phyloP scores from a whole-genome alignment of 2,113 vertebrate species.

The Thermophis baileyi region DNA sequence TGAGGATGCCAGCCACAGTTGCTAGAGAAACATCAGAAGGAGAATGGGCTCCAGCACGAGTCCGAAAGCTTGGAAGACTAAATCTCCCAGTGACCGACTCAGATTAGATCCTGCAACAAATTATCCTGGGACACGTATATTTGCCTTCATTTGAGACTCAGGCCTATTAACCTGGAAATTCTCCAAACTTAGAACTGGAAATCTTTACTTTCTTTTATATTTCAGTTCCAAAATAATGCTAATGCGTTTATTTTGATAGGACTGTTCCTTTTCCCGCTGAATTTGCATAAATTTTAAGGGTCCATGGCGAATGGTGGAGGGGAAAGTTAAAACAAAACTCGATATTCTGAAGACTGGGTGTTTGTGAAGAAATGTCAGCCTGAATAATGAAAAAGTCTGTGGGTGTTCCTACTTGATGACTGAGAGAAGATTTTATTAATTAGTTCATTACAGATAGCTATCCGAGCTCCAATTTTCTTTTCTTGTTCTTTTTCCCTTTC shows the following conservation, averaged over 20 bases:
- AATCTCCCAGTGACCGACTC: background rate
- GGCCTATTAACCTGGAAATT: background rate
- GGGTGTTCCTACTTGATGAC: background rate
- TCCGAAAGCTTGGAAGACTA: background rate
- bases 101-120: background rate
- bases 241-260: background rate
- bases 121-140: background rate
- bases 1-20: background rate
- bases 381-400: constrained; percentile 14
- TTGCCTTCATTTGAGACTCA: background rate
- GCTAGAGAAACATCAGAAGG: background rate
- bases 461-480: background rate
- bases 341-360: background rate
- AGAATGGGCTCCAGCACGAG: background rate
- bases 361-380: background rate
- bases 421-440: constrained; percentile 12
- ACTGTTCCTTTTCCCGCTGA: background rate
- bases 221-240: background rate
- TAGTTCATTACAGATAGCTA: constrained; percentile 1
- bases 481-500: background rate
- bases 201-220: background rate
- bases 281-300: background rate
- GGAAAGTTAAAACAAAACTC: constrained; percentile 4
- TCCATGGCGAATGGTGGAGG: background rate
- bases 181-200: background rate